A percentile compares a stretch with the other conserved stretches of the same genome.
Evolutionary conservation across 2,888 invertebrate genomes (phyloP).

Genomic region (Gonocerus acuteangulatus): DNA sequence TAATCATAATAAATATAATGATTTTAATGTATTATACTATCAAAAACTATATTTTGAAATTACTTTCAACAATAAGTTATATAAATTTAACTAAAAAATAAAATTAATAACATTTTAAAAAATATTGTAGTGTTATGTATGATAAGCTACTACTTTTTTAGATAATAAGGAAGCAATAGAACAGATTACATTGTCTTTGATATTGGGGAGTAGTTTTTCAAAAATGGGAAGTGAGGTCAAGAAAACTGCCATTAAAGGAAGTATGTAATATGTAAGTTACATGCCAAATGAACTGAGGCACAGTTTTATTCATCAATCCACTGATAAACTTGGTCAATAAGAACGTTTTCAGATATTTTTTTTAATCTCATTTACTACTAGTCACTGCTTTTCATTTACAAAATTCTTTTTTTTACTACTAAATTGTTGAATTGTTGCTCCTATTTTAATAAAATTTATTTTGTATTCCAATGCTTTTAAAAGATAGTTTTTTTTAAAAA

Average conservation of each 20-base stretch:
- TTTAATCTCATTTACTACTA: no score
- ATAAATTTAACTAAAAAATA: constrained; percentile 1
- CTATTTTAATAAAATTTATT: no score
- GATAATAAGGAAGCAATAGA: constrained; percentile 2
- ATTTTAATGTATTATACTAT: constrained; percentile 23
- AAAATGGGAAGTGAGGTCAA: constrained; percentile 11
- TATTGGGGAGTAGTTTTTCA: constrained; percentile 14
- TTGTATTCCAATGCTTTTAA: no score
- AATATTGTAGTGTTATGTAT: constrained; percentile 6
- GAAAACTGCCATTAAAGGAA: constrained; percentile 5
- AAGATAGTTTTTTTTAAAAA: no score
- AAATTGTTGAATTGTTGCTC: no score
- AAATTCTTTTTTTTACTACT: no score
- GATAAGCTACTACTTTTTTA: constrained; percentile 10
- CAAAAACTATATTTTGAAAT: constrained; percentile 19
- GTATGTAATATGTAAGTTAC: not conserved
- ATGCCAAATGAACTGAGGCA: constrained; percentile 5
- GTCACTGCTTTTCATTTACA: no score
- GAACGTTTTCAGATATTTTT: no score
- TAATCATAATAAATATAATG: constrained; percentile 32
- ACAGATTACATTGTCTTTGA: constrained; percentile 15
- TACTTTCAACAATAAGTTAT: constrained; percentile 6
- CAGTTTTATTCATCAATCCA: not conserved
- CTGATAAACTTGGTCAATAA: no score
- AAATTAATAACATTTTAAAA: no score